These are phyloP conservation scores for Karalla daura DNA, from an alignment of 2,797 vertebrate species.

Conservation along the genomic window DNA sequence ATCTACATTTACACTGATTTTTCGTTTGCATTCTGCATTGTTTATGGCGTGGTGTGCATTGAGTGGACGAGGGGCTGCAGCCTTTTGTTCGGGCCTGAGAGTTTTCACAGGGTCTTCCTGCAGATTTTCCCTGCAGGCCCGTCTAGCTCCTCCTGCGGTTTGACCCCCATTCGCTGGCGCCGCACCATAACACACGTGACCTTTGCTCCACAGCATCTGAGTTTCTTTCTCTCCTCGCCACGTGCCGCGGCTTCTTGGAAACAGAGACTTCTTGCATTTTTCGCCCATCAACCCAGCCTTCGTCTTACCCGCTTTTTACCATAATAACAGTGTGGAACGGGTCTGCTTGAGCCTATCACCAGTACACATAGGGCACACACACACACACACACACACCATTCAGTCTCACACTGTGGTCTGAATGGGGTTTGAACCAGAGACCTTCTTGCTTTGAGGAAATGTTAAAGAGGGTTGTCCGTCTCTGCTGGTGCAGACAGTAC, in stretches of 20 bases:
- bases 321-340: too few relatives aligned
- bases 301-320: too few relatives aligned
- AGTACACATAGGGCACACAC: too few relatives aligned
- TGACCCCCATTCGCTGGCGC: conserved; percentile 2
- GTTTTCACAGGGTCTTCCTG: background rate
- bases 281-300: too few relatives aligned
- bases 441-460: too few relatives aligned
- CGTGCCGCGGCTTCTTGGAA: background rate
- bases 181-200: conserved; percentile 6
- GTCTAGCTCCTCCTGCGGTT: conserved; percentile 5
- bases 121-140: background rate
- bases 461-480: background rate
- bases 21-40: background rate
- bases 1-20: background rate
- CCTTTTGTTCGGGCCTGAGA: background rate
- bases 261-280: background rate
- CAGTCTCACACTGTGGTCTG: too few relatives aligned
- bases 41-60: too few relatives aligned
- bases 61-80: background rate
- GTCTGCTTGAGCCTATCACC: too few relatives aligned
- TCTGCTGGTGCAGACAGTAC: conserved; percentile 69
- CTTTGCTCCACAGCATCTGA: conserved; percentile 5
- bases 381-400: too few relatives aligned
- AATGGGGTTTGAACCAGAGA: too few relatives aligned
- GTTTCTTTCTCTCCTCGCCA: conserved; percentile 3